Conservation (phyloP, 2,797 vertebrate genomes). For the Gallinago nigripennis region DNA sequence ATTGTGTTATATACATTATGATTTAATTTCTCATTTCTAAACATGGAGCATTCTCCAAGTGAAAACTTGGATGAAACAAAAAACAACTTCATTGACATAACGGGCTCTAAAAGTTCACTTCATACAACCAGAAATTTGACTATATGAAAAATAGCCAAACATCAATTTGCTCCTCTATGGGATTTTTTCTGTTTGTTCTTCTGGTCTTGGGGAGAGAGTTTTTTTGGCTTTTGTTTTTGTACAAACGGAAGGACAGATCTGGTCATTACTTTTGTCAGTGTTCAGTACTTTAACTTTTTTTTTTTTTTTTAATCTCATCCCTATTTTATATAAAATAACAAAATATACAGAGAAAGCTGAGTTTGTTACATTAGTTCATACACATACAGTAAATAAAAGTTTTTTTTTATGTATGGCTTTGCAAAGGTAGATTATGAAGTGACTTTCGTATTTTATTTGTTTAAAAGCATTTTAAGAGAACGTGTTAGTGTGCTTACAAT, state of each 20-base stretch:
- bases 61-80: conserved; percentile 67
- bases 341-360: conserved; percentile 92
- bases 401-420: conserved; percentile 94
- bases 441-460: conserved; percentile 85
- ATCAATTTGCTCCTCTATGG: conserved; percentile 69
- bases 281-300: conserved; percentile 75
- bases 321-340: conserved; percentile 91
- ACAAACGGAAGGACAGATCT: conserved; percentile 73
- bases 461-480: conserved; percentile 91
- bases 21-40: conserved; percentile 73
- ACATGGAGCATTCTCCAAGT: conserved; percentile 72
- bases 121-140: conserved; percentile 73
- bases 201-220: neutral
- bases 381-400: conserved; percentile 82
- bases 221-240: conserved; percentile 57
- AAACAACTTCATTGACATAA: conserved; percentile 72
- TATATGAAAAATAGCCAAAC: conserved; percentile 78
- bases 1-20: conserved; percentile 80
- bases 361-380: conserved; percentile 89
- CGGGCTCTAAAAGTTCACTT: conserved; percentile 73
- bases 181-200: conserved; percentile 63
- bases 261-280: conserved; percentile 66
- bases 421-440: conserved; percentile 90
- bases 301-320: conserved; percentile 77
- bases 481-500: conserved; percentile 91